A percentile compares a stretch with the other conserved stretches of the same genome.
Conservation (phyloP, 2,797 vertebrate species). For the Myotis vivesi region DNA sequence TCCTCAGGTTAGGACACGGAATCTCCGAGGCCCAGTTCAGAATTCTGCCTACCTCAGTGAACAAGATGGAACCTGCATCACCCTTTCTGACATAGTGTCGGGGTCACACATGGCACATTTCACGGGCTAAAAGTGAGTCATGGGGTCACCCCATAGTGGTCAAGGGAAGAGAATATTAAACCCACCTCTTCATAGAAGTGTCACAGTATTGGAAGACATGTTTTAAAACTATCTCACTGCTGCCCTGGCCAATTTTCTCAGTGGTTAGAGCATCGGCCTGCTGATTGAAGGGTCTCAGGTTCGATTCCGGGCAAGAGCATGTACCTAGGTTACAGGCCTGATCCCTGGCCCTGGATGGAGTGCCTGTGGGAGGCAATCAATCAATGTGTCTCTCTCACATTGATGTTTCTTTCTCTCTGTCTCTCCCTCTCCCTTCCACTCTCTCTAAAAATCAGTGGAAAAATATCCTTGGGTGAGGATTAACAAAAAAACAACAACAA, state of each 20-base stretch:
- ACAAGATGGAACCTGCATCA: not conserved
- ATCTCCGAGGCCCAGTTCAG: rapidly evolving
- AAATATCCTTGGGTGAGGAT: too few relatives aligned
- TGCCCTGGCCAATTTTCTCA: not conserved
- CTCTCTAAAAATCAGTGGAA: too few relatives aligned
- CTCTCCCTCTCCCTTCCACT: too few relatives aligned
- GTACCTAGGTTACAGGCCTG: too few relatives aligned
- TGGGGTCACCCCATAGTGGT: not conserved
- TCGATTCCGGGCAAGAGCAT: rapidly evolving
- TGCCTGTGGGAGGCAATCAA: too few relatives aligned
- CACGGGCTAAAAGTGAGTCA: not conserved
- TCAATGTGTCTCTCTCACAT: too few relatives aligned
- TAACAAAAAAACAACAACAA: not conserved
- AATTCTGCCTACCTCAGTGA: not conserved
- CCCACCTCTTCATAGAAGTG: not conserved
- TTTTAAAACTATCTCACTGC: not conserved
- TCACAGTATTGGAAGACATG: not conserved
- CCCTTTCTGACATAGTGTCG: not conserved
- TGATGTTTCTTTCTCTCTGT: too few relatives aligned
- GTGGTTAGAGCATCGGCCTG: too few relatives aligned
- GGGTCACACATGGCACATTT: not conserved
- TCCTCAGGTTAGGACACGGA: not conserved
- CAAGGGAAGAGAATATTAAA: not conserved
- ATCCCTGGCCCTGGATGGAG: too few relatives aligned
- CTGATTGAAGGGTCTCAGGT: too few relatives aligned